A percentile compares a stretch with the other conserved stretches of the same genome.
phyloP scores from a whole-genome alignment of 2,113 vertebrate species.

The Edolisoma coerulescens region DNA sequence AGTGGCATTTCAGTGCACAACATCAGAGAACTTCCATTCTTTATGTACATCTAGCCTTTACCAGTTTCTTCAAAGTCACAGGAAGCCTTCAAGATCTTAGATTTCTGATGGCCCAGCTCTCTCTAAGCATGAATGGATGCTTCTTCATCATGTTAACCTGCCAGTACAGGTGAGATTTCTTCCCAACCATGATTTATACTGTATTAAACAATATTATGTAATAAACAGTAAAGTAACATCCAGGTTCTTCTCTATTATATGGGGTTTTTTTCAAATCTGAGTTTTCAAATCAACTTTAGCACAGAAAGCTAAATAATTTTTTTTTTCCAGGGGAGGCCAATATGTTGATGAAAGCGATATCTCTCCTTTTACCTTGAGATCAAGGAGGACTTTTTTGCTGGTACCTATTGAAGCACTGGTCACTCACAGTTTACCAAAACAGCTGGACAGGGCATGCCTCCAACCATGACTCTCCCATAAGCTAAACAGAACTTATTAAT shows the following conservation, averaged over 20 bases:
- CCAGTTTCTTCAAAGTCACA: neutral
- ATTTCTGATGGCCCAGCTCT: neutral
- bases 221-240: neutral
- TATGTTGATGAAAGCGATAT: neutral
- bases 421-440: neutral
- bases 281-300: neutral
- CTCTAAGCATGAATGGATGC: neutral
- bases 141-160: neutral
- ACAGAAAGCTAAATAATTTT: neutral
- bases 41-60: neutral
- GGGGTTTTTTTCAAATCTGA: neutral
- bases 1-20: neutral
- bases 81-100: neutral
- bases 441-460: neutral
- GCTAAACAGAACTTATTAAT: neutral
- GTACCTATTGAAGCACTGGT: neutral
- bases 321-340: neutral
- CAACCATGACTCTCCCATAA: neutral
- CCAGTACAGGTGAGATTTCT: neutral
- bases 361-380: neutral
- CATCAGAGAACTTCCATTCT: rapidly evolving
- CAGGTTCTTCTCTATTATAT: neutral
- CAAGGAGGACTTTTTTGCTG: neutral
- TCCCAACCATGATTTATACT: neutral
- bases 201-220: neutral